Evolutionary conservation across 2,797 vertebrate species (phyloP), one percentile per base, ranked within the genome.

Genomic region (Scolopax bukidnonensis): DNA sequence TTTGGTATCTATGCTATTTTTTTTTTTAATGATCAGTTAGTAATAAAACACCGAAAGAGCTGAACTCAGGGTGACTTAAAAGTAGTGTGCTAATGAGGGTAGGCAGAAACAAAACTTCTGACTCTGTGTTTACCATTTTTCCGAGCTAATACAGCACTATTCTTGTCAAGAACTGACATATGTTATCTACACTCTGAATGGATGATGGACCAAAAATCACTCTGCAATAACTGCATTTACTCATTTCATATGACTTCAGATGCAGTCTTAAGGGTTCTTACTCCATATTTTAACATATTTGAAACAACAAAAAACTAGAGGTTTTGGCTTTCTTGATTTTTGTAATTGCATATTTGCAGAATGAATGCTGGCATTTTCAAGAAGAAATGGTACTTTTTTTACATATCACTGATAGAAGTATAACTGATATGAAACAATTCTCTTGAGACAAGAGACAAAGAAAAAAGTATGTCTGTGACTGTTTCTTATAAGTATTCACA

Each of bases 401-500:
- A 48, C 0, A 0, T 60, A 68, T 12, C 11, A 27, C 33, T 70
- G n/a, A 30, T 23, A 32, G 23, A 71, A 30, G 5, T 48, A 38
- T n/a, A 84, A 84, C 36, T 28, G 3, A 30, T 25, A 13, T 84
- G 47, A 81, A 69, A 69, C 27, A 0, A 51, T 64, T 84, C 16
- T 69, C 6, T 69, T 93, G 76, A 54, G 47, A 16, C 33, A n/a
- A n/a, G n/a, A n/a, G 27, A 78, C 41, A 30, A 10, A 23, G 17
- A 73, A 43, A 76, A 40, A 5, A 25, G 3, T 50, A 41, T 4
- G 28, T 45, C 17, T 36, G 5, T 23, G 4, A 69, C 75, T 54
- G 3, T 61, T 45, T 57, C 61, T 75, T 84, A 33, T 14, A 47
- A 69, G 5, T 59, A 17, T 40, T 82, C 41, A 10, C 25, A 18